Base-by-base conservation (phyloP, 1,140 invertebrate genomes). In the Lepidurus apus region DNA sequence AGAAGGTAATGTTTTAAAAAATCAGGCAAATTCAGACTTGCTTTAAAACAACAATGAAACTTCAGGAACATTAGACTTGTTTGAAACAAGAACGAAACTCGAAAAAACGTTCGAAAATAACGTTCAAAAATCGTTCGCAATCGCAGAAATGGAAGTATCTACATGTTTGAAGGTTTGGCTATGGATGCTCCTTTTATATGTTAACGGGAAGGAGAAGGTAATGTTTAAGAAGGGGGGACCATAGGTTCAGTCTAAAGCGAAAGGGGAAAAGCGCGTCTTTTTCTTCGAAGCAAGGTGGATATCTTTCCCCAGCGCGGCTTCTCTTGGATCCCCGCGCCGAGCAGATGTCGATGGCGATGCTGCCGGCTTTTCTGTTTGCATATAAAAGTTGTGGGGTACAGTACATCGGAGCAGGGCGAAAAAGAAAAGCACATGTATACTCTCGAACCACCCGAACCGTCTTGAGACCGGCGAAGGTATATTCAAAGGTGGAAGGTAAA, bases 331-430 rank as follows among this genome's bases (percentile, higher is more conserved):
- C 21, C 53, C 53, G 53, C 53, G 53, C 21, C 53, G 53, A 65
- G 53, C 53, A 65, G 53, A 65, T 65, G 53, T 65, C 53, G 53
- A 65, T 65, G 53, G 17, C 17, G 53, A 65, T 65, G 53, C 53
- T 65, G 53, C 53, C 21, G 8, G 53, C 17, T 13, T 21, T 65
- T 65, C 53, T 65, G 53, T 65, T 65, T 34, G 34, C 34, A 34
- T 34, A 34, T 34, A 34, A 34, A 34, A 34, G 34, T 34, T 34
- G 34, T 34, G 34, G 34, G 34, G 34, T 34, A 34, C 34, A 3
- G 34, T 34, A 34, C 34, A 3, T 34, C 34, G 34, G 34, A 34
- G 34, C 34, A 34, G 34, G 34, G 34, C 34, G 34, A 34, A 34
- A 34, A 4, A 34, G 34, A 34, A 34, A 34, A 34, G 34, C 34